Base-by-base conservation (phyloP, 2,888 invertebrate genomes). In the Elmis aenea region DNA sequence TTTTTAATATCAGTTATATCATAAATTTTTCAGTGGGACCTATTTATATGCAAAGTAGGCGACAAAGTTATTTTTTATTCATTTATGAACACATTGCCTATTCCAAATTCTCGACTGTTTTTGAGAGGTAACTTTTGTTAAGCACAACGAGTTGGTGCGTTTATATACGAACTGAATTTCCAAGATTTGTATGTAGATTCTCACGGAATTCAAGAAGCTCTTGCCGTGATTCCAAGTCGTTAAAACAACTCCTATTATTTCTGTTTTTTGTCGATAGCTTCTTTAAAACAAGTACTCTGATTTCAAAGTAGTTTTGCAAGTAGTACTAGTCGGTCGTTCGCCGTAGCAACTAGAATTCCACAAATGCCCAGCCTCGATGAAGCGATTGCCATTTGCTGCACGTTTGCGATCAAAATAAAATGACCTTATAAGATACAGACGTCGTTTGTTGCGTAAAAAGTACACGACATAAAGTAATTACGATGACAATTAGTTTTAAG, bases 301-400 rank as follows among this genome's bases (percentile, higher is more conserved):
- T 45, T 45, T 42, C 42, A 38, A 45, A 45, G 41, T 33, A 45
- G 38, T 35, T 38, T 38, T 37, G 41, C 40, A 44, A 37, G 40
- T 40, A 38, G 36, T 27, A 34, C 28, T 20, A 36, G 36, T 38
- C 31, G 36, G 34, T 38, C 30, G 37, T 41, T 45, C 24, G 37
- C 39, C 28, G 36, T 29, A 34, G 32, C 38, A 33, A 38, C 45
- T 45, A 45, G 42, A 45, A 45, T 45, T 45, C 45, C 45, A 36
- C 42, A 45, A 45, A 45, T 45, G 44, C 44, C 38, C 44, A 33
- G 38, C 31, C 45, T 38, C 45, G 45, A 45, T 45, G 34, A 45
- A 45, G 42, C 42, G 38, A 42, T 45, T 45, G 37, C 45, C 33
- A 45, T 45, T 45, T 45, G 42, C 42, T 38, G 38, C 45, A 42